These are phyloP conservation scores for Plumapathes pennacea DNA, from an alignment of 92 coral and sea anemone species.

Conservation along the genomic window DNA sequence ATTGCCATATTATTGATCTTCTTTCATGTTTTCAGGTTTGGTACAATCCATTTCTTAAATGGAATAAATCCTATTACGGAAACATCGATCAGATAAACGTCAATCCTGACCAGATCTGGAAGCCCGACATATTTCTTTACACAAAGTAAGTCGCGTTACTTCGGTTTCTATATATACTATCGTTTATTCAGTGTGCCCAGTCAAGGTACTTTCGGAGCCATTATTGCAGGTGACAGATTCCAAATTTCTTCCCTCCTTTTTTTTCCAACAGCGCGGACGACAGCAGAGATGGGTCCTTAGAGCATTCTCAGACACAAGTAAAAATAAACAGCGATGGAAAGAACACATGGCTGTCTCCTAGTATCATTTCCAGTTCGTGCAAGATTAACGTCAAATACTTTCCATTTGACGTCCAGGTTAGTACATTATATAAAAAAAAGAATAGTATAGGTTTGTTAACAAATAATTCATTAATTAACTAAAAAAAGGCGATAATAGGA, in stretches of 20 bases:
- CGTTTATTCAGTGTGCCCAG: background rate
- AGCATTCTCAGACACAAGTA: slow-evolving; percentile 77
- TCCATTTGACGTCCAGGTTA: slow-evolving; percentile 95
- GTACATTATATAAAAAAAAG: background rate
- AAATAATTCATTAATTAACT: background rate
- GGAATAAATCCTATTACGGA: slow-evolving; percentile 73
- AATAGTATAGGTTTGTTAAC: background rate
- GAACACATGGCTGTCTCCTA: slow-evolving; percentile 86
- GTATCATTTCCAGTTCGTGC: slow-evolving; percentile 83
- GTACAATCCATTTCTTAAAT: slow-evolving; percentile 77
- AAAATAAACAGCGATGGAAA: slow-evolving; percentile 61
- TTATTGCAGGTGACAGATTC: too few species aligned
- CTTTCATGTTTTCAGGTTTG: slow-evolving; percentile 47
- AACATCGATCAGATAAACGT: slow-evolving; percentile 63
- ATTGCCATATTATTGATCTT: too few species aligned
- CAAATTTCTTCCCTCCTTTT: background rate
- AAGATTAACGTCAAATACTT: slow-evolving; percentile 82
- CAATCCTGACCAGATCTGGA: slow-evolving; percentile 61
- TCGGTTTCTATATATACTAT: background rate
- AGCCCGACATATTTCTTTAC: slow-evolving; percentile 80
- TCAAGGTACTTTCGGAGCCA: background rate
- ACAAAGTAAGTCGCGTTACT: slow-evolving; percentile 58
- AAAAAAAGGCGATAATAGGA: too few species aligned
- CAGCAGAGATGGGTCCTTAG: slow-evolving; percentile 87
- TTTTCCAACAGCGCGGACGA: slow-evolving; percentile 71